These are phyloP conservation scores for Sphaeridia pumilis DNA, from an alignment of 2,888 invertebrate genomes.

Conservation along the genomic window DNA sequence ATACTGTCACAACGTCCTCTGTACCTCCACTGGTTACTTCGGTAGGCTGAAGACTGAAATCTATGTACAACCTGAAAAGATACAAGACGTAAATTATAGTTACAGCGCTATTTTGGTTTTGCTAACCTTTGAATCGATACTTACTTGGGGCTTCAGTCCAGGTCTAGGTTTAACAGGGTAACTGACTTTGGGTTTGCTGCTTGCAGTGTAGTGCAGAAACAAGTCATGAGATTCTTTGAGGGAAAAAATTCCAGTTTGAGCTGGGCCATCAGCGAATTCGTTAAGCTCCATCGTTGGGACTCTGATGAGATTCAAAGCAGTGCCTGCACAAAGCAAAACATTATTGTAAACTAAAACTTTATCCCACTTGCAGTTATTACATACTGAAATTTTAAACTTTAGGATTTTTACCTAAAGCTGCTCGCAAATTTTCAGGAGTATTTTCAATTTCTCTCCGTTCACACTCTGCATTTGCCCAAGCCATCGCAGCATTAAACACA, in stretches of 20 bases:
- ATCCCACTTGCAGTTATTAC: constrained; percentile 37
- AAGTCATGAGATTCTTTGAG: constrained; percentile 89
- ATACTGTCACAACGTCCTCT: constrained; percentile 92
- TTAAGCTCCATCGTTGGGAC: constrained; percentile 90
- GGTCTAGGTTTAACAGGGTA: constrained; percentile 72
- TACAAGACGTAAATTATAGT: constrained; percentile 3
- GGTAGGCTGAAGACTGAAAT: constrained; percentile 91
- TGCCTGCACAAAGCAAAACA: constrained; percentile 37
- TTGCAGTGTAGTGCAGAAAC: constrained; percentile 88
- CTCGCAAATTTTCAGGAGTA: constrained; percentile 64
- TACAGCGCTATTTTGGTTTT: not conserved
- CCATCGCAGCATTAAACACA: constrained; percentile 76
- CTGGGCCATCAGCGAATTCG: constrained; percentile 88
- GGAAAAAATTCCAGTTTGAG: constrained; percentile 81
- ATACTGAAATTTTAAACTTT: not conserved
- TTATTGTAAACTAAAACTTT: not conserved
- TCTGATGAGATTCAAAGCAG: constrained; percentile 72
- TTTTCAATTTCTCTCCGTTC: constrained; percentile 66
- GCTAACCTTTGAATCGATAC: constrained; percentile 4
- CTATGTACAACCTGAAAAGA: constrained; percentile 69
- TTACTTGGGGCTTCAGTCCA: constrained; percentile 77
- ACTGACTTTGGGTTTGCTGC: constrained; percentile 66
- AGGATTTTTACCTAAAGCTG: constrained; percentile 48
- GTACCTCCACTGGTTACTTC: constrained; percentile 95
- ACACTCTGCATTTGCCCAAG: constrained; percentile 91